Evolutionary conservation across 2,797 vertebrate genomes (phyloP), one percentile per base, ranked within the genome.

Genomic region (Antrozous pallidus): DNA sequence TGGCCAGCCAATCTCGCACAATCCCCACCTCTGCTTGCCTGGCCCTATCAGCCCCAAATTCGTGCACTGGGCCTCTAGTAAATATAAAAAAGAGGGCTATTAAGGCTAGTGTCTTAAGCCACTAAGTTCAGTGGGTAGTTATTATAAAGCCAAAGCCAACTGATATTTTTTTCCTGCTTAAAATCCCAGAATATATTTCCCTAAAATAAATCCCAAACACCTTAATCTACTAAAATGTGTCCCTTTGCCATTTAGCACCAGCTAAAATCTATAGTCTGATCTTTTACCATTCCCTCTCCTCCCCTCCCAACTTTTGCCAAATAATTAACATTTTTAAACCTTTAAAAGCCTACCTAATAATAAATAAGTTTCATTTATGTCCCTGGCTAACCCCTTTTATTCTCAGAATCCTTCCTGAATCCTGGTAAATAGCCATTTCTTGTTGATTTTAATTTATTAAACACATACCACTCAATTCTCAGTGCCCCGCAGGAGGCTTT

Each of bases 361-460:
- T 95, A 94, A 93, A 94, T 89, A 71, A 78, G 28, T 92, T 95
- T 86, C 31, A 93, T 96, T 94, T 95, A 91, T 83, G 71, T 94
- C 80, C 80, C 92, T 93, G 75, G 83, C 61, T 94, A 96, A 94
- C 71, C 20, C 69, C 40, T 77, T 77, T 96, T 96, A 90, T 93
- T 97, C 80, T 95, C 89, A 36, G 54, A 95, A 80, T 96, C 87
- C 92, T 97, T 96, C 91, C 94, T 94, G 45, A 71, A 94, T 91
- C 65, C 95, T 88, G 69, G 86, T 95, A 96, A 97, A 93, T 96
- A 97, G 95, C 83, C 95, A 96, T 96, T 96, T 94, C 94, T 96
- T 96, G 91, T 96, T 97, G 94, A 91, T 91, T 96, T 97, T 96
- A 97, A 97, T 97, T 97, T 96, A 96, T 96, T 97, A 97, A 97